Evolutionary conservation across 1,140 invertebrate species (phyloP).

Genomic region (Pararge aegeria): DNA sequence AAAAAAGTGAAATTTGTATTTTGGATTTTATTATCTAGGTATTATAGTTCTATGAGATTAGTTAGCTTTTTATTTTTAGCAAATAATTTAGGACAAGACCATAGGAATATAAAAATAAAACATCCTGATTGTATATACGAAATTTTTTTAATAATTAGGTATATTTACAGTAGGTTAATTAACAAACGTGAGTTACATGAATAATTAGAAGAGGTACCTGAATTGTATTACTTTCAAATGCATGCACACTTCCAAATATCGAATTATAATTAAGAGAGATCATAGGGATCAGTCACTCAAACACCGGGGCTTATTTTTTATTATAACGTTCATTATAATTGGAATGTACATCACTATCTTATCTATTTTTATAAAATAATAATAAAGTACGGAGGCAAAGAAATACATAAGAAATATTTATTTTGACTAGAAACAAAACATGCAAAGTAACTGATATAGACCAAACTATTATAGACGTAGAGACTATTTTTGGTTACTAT

Average conservation of each 20-base stretch:
- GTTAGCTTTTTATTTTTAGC: too few relatives aligned
- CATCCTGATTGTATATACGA: slow-evolving; percentile 62
- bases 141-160: slow-evolving; percentile 76
- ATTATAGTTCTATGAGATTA: too few relatives aligned
- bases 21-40: too few relatives aligned
- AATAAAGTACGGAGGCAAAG: background rate
- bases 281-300: slow-evolving; percentile 22
- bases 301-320: slow-evolving; percentile 13
- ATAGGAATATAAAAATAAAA: slow-evolving; percentile 68
- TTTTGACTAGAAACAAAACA: background rate
- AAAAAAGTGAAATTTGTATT: too few relatives aligned
- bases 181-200: slow-evolving; percentile 76
- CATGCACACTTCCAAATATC: slow-evolving; percentile 31
- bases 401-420: background rate
- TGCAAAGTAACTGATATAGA: background rate
- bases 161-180: slow-evolving; percentile 77
- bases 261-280: slow-evolving; percentile 28
- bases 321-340: slow-evolving; percentile 21
- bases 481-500: too few relatives aligned
- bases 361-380: slow-evolving; percentile 13
- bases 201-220: slow-evolving; percentile 63
- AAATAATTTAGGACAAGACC: background rate
- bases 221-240: slow-evolving; percentile 39
- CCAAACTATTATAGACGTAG: too few relatives aligned
- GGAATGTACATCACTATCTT: slow-evolving; percentile 28